Conservation (phyloP, 2,888 invertebrate genomes). For the Stenotaenia linearis region DNA sequence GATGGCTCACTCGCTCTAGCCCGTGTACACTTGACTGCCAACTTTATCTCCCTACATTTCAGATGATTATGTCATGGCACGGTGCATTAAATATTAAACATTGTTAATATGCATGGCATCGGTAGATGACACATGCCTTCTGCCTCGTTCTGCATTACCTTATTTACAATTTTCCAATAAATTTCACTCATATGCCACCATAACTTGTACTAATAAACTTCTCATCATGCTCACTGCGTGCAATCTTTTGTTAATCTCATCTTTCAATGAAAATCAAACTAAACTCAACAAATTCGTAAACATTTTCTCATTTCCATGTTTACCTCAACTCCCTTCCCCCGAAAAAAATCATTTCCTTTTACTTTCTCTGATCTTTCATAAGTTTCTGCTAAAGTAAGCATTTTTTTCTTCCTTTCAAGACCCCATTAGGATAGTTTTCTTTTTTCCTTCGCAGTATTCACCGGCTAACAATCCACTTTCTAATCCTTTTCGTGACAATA, state of each 20-base stretch:
- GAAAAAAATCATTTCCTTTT: too few species aligned
- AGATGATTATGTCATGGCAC: conserved; percentile 1
- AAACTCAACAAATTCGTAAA: not conserved
- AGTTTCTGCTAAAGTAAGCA: too few species aligned
- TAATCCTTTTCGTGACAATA: too few species aligned
- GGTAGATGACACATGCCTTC: not conserved
- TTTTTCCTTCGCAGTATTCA: too few species aligned
- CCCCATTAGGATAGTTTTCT: too few species aligned
- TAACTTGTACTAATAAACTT: not conserved
- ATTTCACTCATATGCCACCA: not conserved
- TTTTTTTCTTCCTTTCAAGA: too few species aligned
- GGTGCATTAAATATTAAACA: conserved; percentile 5
- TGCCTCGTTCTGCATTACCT: not conserved
- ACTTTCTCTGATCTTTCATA: too few species aligned
- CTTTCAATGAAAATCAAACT: not conserved
- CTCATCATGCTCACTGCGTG: not conserved
- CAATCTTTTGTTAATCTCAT: not conserved
- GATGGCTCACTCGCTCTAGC: not conserved
- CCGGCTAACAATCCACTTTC: too few species aligned
- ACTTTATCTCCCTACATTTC: not conserved
- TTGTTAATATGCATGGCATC: conserved; percentile 9
- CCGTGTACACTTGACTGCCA: not conserved
- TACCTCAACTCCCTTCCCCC: too few species aligned
- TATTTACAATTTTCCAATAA: conserved; percentile 9
- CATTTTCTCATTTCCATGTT: too few species aligned